phyloP scores from a whole-genome alignment of 2,888 invertebrate species.

The Drosophila aldrichi region DNA sequence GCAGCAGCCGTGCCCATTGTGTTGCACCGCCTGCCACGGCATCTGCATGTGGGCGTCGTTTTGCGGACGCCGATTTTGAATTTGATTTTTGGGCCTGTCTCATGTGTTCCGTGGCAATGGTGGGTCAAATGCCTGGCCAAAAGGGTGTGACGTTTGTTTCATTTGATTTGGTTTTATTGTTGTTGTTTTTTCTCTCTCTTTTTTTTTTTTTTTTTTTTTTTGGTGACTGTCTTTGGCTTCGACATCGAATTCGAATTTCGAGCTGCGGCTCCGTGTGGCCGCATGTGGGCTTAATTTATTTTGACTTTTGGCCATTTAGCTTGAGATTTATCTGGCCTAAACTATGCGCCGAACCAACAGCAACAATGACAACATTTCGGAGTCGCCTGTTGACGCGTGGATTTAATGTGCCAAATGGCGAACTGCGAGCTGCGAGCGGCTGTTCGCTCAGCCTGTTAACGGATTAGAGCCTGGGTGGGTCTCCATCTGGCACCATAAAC shows the following conservation, averaged over 20 bases:
- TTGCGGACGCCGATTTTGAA: conserved; percentile 64
- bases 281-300: conserved; percentile 82
- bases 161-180: neutral
- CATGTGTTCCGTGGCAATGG: conserved; percentile 16
- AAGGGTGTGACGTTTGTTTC: conserved; percentile 77
- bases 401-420: conserved; percentile 77
- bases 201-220: conserved; percentile 58
- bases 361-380: conserved; percentile 57
- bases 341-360: conserved; percentile 66
- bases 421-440: conserved; percentile 21
- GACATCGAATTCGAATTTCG: conserved; percentile 43
- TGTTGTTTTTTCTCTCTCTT: neutral
- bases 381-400: conserved; percentile 75
- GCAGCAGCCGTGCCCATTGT: conserved; percentile 70
- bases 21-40: conserved; percentile 55
- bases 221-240: conserved; percentile 71
- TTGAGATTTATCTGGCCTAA: conserved; percentile 81
- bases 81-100: conserved; percentile 56
- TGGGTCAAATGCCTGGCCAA: conserved; percentile 79
- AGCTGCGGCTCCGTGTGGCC: conserved; percentile 37
- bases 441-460: conserved; percentile 53
- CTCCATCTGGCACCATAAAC: conserved; percentile 39
- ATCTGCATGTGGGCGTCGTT: conserved; percentile 78
- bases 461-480: conserved; percentile 60
- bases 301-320: conserved; percentile 83